A percentile compares a stretch with the other conserved stretches of the same genome.
Evolutionary conservation across 2,888 invertebrate species (phyloP).

Genomic region (Aphelenchoides bicaudatus): DNA sequence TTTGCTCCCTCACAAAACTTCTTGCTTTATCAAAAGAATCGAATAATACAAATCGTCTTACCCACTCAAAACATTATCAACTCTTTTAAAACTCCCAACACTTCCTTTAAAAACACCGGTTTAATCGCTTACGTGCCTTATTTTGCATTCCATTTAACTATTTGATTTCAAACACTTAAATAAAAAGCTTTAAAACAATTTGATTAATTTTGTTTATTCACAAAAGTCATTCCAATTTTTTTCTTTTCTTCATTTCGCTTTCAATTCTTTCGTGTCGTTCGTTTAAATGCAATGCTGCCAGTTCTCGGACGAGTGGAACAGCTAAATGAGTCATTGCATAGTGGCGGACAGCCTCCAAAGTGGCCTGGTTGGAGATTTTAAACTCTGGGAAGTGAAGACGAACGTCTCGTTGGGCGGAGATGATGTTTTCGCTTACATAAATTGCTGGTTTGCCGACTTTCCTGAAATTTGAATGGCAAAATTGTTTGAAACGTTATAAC

Average conservation of each 20-base stretch:
- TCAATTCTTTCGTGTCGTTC: not conserved
- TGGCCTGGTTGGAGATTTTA: not conserved
- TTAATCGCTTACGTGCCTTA: too few species aligned
- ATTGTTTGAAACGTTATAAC: slow-evolving; percentile 2
- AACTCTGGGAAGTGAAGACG: slow-evolving; percentile 28
- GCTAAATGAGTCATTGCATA: slow-evolving; percentile 15
- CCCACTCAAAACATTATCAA: too few species aligned
- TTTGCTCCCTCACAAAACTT: too few species aligned
- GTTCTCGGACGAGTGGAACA: slow-evolving; percentile 5
- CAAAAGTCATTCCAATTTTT: slow-evolving; percentile 3
- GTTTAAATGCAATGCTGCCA: not conserved
- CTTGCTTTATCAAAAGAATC: too few species aligned
- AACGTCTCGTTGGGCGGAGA: slow-evolving; percentile 24
- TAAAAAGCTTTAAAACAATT: not conserved
- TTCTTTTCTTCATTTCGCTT: not conserved
- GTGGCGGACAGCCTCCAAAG: slow-evolving; percentile 1
- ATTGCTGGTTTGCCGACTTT: slow-evolving; percentile 22
- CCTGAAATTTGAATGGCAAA: slow-evolving; percentile 1
- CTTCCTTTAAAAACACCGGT: too few species aligned
- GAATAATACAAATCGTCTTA: too few species aligned
- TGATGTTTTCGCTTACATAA: slow-evolving; percentile 21
- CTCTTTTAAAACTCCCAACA: too few species aligned
- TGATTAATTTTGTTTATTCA: not conserved
- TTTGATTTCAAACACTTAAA: too few species aligned
- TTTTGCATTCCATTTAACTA: too few species aligned